Evolutionary conservation across 1,140 invertebrate genomes (phyloP), one percentile per base, ranked within the genome.

Genomic region (Polypedilum vanderplanki): DNA sequence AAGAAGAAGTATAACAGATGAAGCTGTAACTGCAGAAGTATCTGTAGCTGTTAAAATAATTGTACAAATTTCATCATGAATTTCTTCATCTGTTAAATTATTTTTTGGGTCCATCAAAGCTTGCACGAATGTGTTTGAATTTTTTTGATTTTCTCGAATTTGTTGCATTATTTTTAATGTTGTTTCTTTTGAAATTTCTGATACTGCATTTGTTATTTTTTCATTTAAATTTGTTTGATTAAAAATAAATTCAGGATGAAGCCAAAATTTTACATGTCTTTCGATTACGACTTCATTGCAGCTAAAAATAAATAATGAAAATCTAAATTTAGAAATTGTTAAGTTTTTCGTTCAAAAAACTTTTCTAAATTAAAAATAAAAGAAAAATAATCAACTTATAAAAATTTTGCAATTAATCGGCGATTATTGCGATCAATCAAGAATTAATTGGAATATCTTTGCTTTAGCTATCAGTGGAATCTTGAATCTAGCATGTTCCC

Each of bases 31-130:
- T 2, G 81, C 80, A 3, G 81, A 80, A 17, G 81, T 82, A 40
- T 82, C 81, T 65, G 80, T 81, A 0, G 80, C 81, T 70, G 81
- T 81, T 77, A 82, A 79, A 0, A 82, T 79, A 77, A 82, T 80
- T 0, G 81, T 82, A 17, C 81, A 82, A 46, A 82, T 74, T 75
- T 82, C 80, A 41, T 81, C 80, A 4, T 80, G 77, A 10, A 82
- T 78, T 74, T 82, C 78, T 18, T 75, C 75, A 7, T 77, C 73
- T 12, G 73, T 78, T 8, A 81, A 65, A 15, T 74, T 9, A 1
- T 74, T 41, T 70, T 70, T 18, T 70, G 65, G 17, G 20, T 22
- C 18, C 17, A 70, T 7, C 1, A 70, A 18, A 9, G 17, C 17
- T 4, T 20, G 3, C 0, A 70, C 17, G 20, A 22, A 18, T 0